Conservation (phyloP, 2,888 invertebrate species). For the Gisinianus flammeolus region DNA sequence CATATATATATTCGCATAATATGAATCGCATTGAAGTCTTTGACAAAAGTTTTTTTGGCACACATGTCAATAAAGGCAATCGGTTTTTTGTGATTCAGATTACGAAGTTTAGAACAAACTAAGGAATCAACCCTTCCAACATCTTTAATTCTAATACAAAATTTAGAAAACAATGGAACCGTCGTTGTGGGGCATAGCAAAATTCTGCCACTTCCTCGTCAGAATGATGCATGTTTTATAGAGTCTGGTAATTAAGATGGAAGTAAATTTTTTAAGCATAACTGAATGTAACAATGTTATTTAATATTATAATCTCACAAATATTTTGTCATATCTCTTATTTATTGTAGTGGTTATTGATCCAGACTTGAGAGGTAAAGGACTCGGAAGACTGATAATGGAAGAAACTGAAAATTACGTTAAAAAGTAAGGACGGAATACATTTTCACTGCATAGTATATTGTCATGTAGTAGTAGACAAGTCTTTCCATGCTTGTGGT, state of each 20-base stretch:
- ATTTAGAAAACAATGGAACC: conserved; percentile 51
- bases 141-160: conserved; percentile 64
- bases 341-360: conserved; percentile 80
- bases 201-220: conserved; percentile 74
- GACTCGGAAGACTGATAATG: conserved; percentile 78
- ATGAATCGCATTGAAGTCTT: too few relatives aligned
- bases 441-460: neutral
- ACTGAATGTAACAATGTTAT: too few relatives aligned
- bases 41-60: too few relatives aligned
- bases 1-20: too few relatives aligned
- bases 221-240: conserved; percentile 75
- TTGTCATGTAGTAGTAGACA: too few relatives aligned
- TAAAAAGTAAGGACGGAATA: conserved; percentile 63
- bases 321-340: too few relatives aligned
- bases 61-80: neutral
- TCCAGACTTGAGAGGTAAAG: conserved; percentile 73
- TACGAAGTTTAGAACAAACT: conserved; percentile 72
- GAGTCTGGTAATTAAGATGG: conserved; percentile 74
- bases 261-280: neutral
- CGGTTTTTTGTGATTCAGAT: conserved; percentile 60
- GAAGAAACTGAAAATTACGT: conserved; percentile 75
- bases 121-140: conserved; percentile 57
- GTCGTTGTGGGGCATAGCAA: conserved; percentile 80
- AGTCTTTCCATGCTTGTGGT: too few relatives aligned
- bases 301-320: too few relatives aligned